Percentiles rank a stretch among this genome's conserved stretches.
Evolutionary conservation across 2,797 vertebrate species (phyloP).

Genomic region (Sphenodon punctatus): DNA sequence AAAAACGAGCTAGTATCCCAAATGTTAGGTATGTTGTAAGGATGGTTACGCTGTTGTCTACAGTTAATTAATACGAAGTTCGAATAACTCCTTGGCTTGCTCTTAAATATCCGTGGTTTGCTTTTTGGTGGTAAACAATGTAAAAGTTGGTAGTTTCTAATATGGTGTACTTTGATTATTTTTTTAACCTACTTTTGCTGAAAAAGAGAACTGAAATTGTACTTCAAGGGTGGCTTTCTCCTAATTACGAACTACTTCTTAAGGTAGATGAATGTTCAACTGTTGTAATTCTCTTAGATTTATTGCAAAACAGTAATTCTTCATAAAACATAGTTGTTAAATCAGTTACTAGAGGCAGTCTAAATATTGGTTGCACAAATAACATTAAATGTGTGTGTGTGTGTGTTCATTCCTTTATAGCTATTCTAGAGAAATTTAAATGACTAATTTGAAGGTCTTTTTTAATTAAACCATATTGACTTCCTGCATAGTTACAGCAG

Average conservation of each 20-base stretch:
- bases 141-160: neutral
- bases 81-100: neutral
- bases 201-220: neutral
- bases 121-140: neutral
- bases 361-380: conserved; percentile 18
- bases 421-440: conserved; percentile 21
- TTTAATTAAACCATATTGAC: conserved; percentile 7
- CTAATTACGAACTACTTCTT: neutral
- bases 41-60: no score
- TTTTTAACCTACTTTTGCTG: neutral
- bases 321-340: conserved; percentile 33
- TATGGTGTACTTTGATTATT: neutral
- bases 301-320: conserved; percentile 21
- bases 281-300: conserved; percentile 1
- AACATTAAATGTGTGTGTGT: neutral
- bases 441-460: conserved; percentile 27
- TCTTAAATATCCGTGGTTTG: conserved; percentile 11
- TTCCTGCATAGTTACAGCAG: neutral
- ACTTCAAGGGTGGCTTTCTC: neutral
- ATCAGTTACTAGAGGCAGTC: conserved; percentile 1
- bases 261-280: conserved; percentile 25
- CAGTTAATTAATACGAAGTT: neutral
- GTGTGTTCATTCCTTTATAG: conserved; percentile 19
- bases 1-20: no score
- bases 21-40: no score